Conservation (phyloP, 2,888 invertebrate species). For the Caenorhabditis parvicauda region DNA sequence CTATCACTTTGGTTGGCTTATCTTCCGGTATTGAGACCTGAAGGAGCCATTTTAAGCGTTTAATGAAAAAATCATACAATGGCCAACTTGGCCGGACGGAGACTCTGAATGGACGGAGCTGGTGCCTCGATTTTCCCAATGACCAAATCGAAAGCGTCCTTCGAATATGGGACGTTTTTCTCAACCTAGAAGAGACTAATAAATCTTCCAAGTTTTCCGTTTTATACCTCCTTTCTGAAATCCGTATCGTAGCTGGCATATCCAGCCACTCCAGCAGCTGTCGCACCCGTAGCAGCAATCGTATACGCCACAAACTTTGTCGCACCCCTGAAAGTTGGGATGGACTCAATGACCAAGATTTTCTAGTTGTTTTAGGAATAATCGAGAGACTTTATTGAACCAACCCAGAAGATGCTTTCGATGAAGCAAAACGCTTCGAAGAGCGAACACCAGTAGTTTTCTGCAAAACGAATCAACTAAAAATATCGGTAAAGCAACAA, state of each 20-base stretch:
- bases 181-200: constrained; percentile 7
- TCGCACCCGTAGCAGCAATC: constrained; percentile 10
- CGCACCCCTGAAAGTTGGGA: constrained; percentile 3
- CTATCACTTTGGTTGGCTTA: constrained; percentile 15
- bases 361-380: too few relatives aligned
- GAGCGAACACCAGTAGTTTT: too few relatives aligned
- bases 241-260: constrained; percentile 20
- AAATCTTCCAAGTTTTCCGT: background rate
- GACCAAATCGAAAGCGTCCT: constrained; percentile 15
- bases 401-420: too few relatives aligned
- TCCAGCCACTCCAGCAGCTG: constrained; percentile 16
- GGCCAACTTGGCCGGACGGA: constrained; percentile 13
- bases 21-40: constrained; percentile 14
- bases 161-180: constrained; percentile 12
- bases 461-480: too few relatives aligned
- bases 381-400: too few relatives aligned
- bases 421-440: too few relatives aligned
- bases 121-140: constrained; percentile 17
- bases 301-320: constrained; percentile 15
- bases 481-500: too few relatives aligned
- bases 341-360: too few relatives aligned
- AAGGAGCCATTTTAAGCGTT: background rate
- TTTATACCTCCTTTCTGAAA: constrained; percentile 13
- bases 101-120: constrained; percentile 12
- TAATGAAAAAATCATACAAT: background rate